Evolutionary conservation across 2,888 invertebrate genomes (phyloP), one percentile per base, ranked within the genome.

Genomic region (Hypsopygia costalis): DNA sequence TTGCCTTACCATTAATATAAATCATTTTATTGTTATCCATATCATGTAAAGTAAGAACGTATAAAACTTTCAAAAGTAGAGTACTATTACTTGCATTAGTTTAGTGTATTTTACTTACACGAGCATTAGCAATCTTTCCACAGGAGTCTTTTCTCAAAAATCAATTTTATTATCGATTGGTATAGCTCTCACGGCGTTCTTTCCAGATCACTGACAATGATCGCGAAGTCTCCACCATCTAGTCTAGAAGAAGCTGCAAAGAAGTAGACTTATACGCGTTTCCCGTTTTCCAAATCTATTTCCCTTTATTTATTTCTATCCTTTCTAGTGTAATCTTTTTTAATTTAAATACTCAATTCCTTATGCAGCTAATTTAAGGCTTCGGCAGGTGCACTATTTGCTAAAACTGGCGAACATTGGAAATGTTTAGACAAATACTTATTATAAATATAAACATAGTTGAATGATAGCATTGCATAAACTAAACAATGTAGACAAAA

Each of bases 121-220:
- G 5, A 3, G 2, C 25, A 2, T 16, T 16, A 25, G 8, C 25
- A 25, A 3, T 8, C n/a, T 4, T 39, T 34, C 33, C 39, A 28
- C 39, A 33, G 28, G 27, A 27, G 28, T 39, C 37, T 41, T 28
- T 1, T 16, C 12, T 29, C 1, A 21, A 10, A 11, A 6, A 29
- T 39, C 25, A 7, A 6, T 29, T 29, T 32, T 32, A 16, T 48
- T n/a, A n/a, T n/a, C n/a, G 16, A 16, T 11, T 16, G 10, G 29
- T 25, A 28, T 12, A 8, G 29, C 41, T 29, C 11, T 32, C 36
- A 35, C 6, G 11, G 35, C 40, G 47, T 46, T 63, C 30, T 62
- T 85, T 81, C 39, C 85, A 88, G 87, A 70, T 88, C 88, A 20
- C 70, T 88, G 20, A 78, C 85, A 27, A 82, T 79, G 80, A 65